phyloP scores from a whole-genome alignment of 2,113 vertebrate species.

The Columbina picui region DNA sequence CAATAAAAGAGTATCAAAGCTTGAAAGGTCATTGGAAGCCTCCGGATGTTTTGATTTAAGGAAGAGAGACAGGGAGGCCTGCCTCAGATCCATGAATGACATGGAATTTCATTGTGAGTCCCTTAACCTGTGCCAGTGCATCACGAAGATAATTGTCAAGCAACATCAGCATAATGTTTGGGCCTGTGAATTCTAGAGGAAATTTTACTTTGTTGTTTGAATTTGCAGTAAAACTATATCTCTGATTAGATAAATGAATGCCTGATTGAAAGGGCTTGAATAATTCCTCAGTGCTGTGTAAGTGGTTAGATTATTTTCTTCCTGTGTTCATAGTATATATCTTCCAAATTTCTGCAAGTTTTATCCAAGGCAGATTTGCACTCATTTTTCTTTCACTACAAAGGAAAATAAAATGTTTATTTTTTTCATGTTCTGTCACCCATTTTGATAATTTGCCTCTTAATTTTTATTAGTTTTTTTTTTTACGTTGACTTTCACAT shows the following conservation, averaged over 20 bases:
- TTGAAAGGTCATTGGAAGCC: not conserved
- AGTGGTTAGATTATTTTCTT: not conserved
- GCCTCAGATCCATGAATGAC: fast-evolving
- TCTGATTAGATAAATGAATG: not conserved
- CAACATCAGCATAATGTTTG: not conserved
- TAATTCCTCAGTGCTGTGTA: not conserved
- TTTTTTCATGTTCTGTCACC: not conserved
- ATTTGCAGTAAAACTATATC: not conserved
- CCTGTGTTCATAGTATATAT: not conserved
- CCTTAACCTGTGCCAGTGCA: not conserved
- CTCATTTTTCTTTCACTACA: not conserved
- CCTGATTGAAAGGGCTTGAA: not conserved
- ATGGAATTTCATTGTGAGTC: not conserved
- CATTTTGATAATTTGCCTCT: not conserved
- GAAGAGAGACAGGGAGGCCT: not conserved
- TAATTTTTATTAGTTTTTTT: not conserved
- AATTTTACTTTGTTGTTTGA: not conserved
- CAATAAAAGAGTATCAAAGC: not conserved
- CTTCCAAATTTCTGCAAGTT: not conserved
- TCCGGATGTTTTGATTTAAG: not conserved
- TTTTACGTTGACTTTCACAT: not conserved
- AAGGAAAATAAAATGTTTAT: not conserved
- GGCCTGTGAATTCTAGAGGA: not conserved
- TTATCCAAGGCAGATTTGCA: not conserved
- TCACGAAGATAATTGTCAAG: not conserved